Percentiles rank a stretch among this genome's conserved stretches.
These are phyloP conservation scores for Luidia sarsii DNA, from an alignment of 53 echinoderm and acorn worm genomes.

Conservation along the genomic window DNA sequence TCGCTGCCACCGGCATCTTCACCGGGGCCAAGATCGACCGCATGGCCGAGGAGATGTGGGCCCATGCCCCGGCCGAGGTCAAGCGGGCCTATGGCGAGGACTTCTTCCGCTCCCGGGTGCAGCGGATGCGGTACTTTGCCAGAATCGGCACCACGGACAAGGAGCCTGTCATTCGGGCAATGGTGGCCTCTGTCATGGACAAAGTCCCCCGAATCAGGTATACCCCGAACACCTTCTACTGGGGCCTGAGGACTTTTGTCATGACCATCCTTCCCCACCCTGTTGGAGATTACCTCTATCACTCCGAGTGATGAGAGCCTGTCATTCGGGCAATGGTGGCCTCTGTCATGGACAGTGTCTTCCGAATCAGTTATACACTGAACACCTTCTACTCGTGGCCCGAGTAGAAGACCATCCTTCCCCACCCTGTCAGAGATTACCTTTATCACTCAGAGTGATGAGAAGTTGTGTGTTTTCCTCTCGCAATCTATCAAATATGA, in stretches of 20 bases:
- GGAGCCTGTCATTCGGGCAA: slow-evolving; percentile 68
- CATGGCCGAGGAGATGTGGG: slow-evolving; percentile 77
- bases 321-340: slow-evolving; percentile 70
- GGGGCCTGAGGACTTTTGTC: slow-evolving; percentile 65
- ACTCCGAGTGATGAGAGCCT: slow-evolving; percentile 26
- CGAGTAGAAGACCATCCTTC: slow-evolving; percentile 63
- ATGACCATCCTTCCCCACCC: slow-evolving; percentile 72
- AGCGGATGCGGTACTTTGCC: slow-evolving; percentile 57
- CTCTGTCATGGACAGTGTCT: slow-evolving; percentile 58
- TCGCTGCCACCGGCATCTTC: slow-evolving; percentile 94
- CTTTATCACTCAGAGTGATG: slow-evolving; percentile 1
- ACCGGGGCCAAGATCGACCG: slow-evolving; percentile 75
- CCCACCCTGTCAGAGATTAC: slow-evolving; percentile 66
- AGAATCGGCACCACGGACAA: slow-evolving; percentile 45
- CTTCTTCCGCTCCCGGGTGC: slow-evolving; percentile 52
- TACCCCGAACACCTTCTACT: slow-evolving; percentile 72
- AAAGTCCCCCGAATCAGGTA: slow-evolving; percentile 68
- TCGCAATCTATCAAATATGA: no score
- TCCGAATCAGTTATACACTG: slow-evolving; percentile 67
- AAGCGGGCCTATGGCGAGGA: slow-evolving; percentile 59
- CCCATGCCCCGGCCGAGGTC: slow-evolving; percentile 61
- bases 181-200: slow-evolving; percentile 61
- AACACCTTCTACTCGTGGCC: slow-evolving; percentile 75
- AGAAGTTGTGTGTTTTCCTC: no score
- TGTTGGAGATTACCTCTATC: slow-evolving; percentile 52